These are phyloP conservation scores for Guaruba guarouba DNA, from an alignment of 2,113 vertebrate species.

Conservation along the genomic window DNA sequence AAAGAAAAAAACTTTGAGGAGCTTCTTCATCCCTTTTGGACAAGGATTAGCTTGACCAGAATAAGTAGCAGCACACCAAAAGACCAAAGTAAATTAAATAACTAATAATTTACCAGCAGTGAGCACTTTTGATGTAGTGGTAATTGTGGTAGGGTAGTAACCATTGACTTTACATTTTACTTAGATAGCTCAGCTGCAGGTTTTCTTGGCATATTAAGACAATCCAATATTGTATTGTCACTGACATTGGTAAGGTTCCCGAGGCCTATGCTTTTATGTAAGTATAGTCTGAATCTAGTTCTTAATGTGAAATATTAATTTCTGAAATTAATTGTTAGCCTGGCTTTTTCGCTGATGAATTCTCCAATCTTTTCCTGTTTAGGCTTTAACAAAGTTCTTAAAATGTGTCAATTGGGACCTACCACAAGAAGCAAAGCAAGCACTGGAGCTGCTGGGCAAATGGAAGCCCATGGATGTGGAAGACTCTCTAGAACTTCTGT, in stretches of 20 bases:
- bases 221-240: not conserved
- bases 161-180: not conserved
- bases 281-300: not conserved
- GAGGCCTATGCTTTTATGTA: not conserved
- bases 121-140: not conserved
- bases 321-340: not conserved
- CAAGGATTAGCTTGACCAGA: not conserved
- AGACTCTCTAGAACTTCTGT: constrained; percentile 93
- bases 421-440: constrained; percentile 96
- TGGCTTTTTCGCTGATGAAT: not conserved
- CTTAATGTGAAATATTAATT: not conserved
- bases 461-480: constrained; percentile 99
- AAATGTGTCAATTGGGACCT: constrained; percentile 98
- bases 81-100: not conserved
- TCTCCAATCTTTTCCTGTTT: not conserved
- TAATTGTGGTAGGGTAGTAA: not conserved
- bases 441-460: constrained; percentile 91
- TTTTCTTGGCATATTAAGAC: not conserved
- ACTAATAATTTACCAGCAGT: not conserved
- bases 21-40: not conserved
- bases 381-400: constrained; percentile 98
- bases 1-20: not conserved
- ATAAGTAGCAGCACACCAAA: not conserved
- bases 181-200: not conserved
- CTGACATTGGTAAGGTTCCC: not conserved